Conservation (phyloP, 2,113 vertebrate genomes). For the Alligator sinensis region DNA sequence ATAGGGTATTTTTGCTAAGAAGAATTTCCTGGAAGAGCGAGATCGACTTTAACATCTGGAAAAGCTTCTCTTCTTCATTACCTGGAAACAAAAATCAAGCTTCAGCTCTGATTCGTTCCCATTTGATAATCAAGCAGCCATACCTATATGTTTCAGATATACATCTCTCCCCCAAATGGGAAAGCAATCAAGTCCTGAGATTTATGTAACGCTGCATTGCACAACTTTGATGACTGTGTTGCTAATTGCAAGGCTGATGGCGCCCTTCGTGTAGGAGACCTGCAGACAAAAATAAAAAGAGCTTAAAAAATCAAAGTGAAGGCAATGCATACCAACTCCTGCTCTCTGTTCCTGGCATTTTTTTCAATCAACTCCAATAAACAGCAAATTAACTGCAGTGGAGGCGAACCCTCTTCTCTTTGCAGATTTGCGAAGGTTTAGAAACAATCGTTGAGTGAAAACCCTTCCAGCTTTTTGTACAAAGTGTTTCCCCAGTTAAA, state of each 20-base stretch:
- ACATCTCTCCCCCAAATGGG: constrained; percentile 46
- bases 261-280: constrained; percentile 52
- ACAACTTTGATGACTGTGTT: constrained; percentile 59
- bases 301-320: not conserved
- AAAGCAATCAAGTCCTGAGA: constrained; percentile 70
- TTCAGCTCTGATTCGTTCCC: constrained; percentile 60
- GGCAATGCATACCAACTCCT: not conserved
- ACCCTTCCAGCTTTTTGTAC: not conserved
- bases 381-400: not conserved
- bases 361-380: not conserved
- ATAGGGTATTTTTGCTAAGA: not conserved
- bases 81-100: constrained; percentile 34
- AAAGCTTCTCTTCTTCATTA: not conserved
- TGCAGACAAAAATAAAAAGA: constrained; percentile 39
- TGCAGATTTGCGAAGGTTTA: too few relatives aligned
- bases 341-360: not conserved
- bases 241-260: constrained; percentile 72
- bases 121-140: constrained; percentile 75
- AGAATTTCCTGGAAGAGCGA: not conserved
- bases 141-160: constrained; percentile 24
- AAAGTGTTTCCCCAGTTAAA: not conserved
- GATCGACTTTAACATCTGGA: not conserved
- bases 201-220: constrained; percentile 58
- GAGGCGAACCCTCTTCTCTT: not conserved
- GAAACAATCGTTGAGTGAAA: not conserved